A percentile compares a stretch with the other conserved stretches of the same genome.
Conservation (phyloP, 1,140 invertebrate genomes). For the Hirudo medicinalis region DNA sequence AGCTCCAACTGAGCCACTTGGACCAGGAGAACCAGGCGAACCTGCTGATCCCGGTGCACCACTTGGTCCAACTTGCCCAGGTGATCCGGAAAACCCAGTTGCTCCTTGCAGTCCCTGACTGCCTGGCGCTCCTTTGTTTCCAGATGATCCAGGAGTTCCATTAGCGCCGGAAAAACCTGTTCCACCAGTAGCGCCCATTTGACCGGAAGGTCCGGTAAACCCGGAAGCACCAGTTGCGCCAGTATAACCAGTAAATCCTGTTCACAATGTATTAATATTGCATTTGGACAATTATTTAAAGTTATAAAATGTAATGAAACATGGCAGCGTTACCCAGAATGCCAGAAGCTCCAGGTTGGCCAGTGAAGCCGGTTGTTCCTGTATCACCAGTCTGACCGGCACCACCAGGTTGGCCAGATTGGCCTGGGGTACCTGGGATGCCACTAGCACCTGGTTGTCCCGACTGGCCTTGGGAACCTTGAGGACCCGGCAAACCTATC, state of each 20-base stretch:
- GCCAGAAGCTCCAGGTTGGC: conserved; percentile 7
- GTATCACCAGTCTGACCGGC: conserved; percentile 9
- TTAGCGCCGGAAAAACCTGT: background rate
- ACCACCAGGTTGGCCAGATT: background rate
- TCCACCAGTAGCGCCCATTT: conserved; percentile 9
- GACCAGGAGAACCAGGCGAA: conserved; percentile 8
- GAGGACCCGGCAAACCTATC: background rate
- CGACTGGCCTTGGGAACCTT: background rate
- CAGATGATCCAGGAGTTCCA: background rate
- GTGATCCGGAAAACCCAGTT: background rate
- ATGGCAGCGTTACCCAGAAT: too few species aligned
- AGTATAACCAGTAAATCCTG: conserved; percentile 17
- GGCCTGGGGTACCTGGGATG: background rate
- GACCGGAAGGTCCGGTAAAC: conserved; percentile 18
- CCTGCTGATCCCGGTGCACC: background rate
- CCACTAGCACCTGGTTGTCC: conserved; percentile 4
- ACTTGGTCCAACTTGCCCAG: conserved; percentile 11
- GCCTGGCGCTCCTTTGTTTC: background rate
- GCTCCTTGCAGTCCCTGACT: background rate
- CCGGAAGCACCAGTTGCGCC: background rate
- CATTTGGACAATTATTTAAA: too few species aligned
- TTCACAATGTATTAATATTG: background rate
- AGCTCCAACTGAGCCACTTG: too few species aligned
- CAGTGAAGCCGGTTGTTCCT: conserved; percentile 15
- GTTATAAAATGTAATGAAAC: too few species aligned